Evolutionary conservation across 2,113 vertebrate genomes (phyloP).

Genomic region (Trachemys scripta): DNA sequence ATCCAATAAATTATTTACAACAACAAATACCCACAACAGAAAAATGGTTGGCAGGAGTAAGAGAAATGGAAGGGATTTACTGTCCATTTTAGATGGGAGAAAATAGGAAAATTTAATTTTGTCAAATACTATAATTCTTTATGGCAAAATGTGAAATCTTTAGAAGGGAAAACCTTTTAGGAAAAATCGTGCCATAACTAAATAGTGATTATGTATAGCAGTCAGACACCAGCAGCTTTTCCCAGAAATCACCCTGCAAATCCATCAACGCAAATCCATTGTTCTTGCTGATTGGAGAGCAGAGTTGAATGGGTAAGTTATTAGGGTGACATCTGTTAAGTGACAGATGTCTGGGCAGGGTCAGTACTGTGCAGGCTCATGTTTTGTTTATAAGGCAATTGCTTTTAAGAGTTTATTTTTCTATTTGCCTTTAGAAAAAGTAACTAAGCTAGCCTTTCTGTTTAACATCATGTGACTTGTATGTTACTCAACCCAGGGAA

Average conservation of each 20-base stretch:
- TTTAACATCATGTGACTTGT: neutral
- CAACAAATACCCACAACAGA: neutral
- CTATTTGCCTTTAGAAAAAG: neutral
- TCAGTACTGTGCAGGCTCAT: neutral
- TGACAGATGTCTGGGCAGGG: constrained; percentile 45
- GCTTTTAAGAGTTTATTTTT: neutral
- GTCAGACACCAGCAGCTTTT: neutral
- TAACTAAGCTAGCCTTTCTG: neutral
- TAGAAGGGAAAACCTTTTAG: neutral
- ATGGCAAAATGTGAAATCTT: neutral
- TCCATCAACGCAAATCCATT: neutral
- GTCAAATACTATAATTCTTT: neutral
- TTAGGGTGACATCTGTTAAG: constrained; percentile 21
- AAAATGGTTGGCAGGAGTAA: neutral
- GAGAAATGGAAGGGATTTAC: neutral
- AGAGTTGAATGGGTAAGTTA: constrained; percentile 1
- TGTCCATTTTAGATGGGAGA: neutral
- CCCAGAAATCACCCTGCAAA: neutral
- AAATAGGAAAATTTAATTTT: neutral
- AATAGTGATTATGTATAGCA: neutral
- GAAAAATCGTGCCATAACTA: neutral
- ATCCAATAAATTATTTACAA: constrained; percentile 15
- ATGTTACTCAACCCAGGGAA: neutral
- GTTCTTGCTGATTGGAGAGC: neutral
- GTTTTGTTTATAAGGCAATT: constrained; percentile 27